Percentiles rank a stretch among this genome's conserved stretches.
These are phyloP conservation scores for Oryzias dopingdopingensis DNA, from an alignment of 2,797 vertebrate species.

Conservation along the genomic window DNA sequence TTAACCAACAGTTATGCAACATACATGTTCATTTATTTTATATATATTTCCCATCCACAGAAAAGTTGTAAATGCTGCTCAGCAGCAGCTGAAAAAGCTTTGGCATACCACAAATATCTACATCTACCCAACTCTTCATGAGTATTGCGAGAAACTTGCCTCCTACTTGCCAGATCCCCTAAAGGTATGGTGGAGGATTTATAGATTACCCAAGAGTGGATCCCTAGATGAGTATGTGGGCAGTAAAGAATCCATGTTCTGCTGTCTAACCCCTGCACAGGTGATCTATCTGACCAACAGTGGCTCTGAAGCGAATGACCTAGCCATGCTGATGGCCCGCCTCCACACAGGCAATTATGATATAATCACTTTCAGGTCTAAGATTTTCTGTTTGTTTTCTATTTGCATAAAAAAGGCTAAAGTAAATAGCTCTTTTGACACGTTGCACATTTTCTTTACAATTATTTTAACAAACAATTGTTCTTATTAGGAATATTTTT, in stretches of 20 bases:
- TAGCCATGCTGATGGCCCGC: constrained; percentile 91
- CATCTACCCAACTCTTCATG: constrained; percentile 80
- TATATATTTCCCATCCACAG: constrained; percentile 58
- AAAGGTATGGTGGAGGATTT: constrained; percentile 76
- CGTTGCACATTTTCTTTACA: too few species aligned
- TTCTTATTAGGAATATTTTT: too few species aligned
- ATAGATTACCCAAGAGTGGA: background rate
- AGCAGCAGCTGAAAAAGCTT: constrained; percentile 82
- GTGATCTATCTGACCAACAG: constrained; percentile 92
- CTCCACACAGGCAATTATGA: constrained; percentile 84
- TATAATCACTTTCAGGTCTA: constrained; percentile 88
- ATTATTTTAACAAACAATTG: too few species aligned
- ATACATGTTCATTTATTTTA: background rate
- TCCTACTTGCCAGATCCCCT: constrained; percentile 87
- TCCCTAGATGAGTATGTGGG: background rate
- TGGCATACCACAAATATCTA: constrained; percentile 90
- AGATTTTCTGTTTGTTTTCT: background rate
- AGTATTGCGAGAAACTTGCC: constrained; percentile 88
- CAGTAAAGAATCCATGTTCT: constrained; percentile 4
- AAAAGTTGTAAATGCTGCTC: constrained; percentile 82
- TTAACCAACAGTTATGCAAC: background rate
- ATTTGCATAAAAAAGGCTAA: too few species aligned
- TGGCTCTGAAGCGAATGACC: constrained; percentile 93
- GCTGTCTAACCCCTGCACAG: constrained; percentile 59
- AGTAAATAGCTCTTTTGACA: too few species aligned